Conservation (phyloP, 1,140 invertebrate genomes). For the Hycleus phaleratus region DNA sequence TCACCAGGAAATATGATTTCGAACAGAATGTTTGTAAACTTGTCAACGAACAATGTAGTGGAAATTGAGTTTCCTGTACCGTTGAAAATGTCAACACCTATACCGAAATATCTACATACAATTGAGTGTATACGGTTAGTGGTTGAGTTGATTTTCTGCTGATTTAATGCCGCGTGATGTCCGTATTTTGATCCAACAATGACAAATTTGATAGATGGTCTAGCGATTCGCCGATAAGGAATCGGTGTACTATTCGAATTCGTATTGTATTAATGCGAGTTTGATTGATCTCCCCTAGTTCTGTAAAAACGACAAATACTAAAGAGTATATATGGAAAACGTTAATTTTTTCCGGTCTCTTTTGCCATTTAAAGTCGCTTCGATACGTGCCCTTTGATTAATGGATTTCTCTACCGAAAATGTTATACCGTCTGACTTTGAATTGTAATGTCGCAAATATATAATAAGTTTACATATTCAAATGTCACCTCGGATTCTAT, state of each 20-base stretch:
- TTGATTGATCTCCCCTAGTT: slow-evolving; percentile 7
- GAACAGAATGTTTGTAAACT: slow-evolving; percentile 5
- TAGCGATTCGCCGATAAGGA: slow-evolving; percentile 4
- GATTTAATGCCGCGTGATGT: too few relatives aligned
- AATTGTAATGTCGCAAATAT: slow-evolving; percentile 15
- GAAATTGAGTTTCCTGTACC: slow-evolving; percentile 1
- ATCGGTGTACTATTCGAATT: not conserved
- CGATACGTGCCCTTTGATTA: slow-evolving; percentile 15
- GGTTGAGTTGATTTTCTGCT: too few relatives aligned
- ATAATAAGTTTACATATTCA: slow-evolving; percentile 11
- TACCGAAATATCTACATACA: too few relatives aligned
- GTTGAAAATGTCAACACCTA: too few relatives aligned
- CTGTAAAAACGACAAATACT: not conserved
- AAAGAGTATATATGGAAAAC: not conserved
- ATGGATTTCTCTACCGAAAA: slow-evolving; percentile 8
- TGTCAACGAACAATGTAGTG: slow-evolving; percentile 10
- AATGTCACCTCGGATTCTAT: slow-evolving; percentile 12
- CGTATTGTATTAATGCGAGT: slow-evolving; percentile 10
- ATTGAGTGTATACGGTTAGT: too few relatives aligned
- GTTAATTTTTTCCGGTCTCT: not conserved
- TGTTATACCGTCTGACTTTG: slow-evolving; percentile 12
- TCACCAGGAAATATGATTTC: slow-evolving; percentile 2
- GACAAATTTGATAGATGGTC: not conserved
- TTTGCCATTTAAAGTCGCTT: slow-evolving; percentile 16
- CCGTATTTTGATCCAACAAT: too few relatives aligned